phyloP scores from a whole-genome alignment of 2,113 vertebrate species.

The Lates calcarifer region DNA sequence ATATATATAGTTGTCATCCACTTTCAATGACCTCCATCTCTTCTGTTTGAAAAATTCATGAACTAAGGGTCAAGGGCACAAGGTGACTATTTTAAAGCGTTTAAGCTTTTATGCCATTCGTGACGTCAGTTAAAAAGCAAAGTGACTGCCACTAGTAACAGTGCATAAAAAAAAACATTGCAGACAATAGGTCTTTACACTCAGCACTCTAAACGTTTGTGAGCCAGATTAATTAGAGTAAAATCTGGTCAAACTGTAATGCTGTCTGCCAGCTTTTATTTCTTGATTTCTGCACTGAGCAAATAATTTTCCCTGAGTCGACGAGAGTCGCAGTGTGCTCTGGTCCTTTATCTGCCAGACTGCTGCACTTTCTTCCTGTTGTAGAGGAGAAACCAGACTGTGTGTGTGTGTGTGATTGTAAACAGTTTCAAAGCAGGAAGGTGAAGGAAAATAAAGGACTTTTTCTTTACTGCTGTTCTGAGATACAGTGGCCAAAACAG shows the following conservation, averaged over 20 bases:
- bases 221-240: constrained; percentile 15
- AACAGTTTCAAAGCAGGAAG: constrained; percentile 12
- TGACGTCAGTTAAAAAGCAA: not conserved
- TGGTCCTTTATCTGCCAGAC: constrained; percentile 25
- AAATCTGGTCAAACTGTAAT: constrained; percentile 23
- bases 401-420: not conserved
- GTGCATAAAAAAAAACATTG: not conserved
- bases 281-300: constrained; percentile 11
- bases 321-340: not conserved
- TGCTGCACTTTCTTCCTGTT: constrained; percentile 19
- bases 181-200: not conserved
- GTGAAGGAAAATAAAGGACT: constrained; percentile 3
- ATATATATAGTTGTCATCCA: not conserved
- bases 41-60: not conserved
- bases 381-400: constrained; percentile 21
- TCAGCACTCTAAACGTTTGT: not conserved
- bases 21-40: not conserved
- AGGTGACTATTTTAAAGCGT: not conserved
- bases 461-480: not conserved
- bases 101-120: not conserved
- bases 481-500: not conserved
- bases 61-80: not conserved
- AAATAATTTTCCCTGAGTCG: constrained; percentile 51
- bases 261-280: constrained; percentile 15
- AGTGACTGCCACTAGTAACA: not conserved